These are phyloP conservation scores for Drosophila paulistorum DNA, from an alignment of 1,140 invertebrate species.

Conservation along the genomic window DNA sequence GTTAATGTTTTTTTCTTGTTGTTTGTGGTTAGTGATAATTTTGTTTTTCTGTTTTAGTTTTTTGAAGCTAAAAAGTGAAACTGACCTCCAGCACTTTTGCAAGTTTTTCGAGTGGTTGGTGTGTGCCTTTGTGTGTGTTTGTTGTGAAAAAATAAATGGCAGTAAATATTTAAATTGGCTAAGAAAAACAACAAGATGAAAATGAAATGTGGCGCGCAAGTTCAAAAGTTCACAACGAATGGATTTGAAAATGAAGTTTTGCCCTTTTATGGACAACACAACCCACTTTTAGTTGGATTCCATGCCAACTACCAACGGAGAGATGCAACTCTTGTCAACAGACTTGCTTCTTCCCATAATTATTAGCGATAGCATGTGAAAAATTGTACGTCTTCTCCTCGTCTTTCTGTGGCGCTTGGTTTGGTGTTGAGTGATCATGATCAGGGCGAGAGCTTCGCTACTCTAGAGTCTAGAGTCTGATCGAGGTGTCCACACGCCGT, in stretches of 20 bases:
- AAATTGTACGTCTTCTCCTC: neutral
- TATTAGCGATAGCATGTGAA: constrained; percentile 14
- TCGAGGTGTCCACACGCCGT: neutral
- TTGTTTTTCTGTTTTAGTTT: constrained; percentile 9
- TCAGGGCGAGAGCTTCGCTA: neutral
- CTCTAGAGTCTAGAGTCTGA: neutral
- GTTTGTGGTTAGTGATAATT: constrained; percentile 15
- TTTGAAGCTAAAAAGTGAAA: constrained; percentile 57
- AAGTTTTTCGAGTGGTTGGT: neutral
- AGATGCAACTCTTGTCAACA: constrained; percentile 1
- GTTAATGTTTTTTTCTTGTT: constrained; percentile 25
- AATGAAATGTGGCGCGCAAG: constrained; percentile 41
- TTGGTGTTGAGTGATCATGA: neutral
- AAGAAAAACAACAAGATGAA: neutral
- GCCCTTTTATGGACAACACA: neutral
- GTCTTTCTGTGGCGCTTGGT: neutral
- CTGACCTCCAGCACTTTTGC: constrained; percentile 32
- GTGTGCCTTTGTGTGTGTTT: too few species aligned
- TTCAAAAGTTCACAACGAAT: constrained; percentile 38
- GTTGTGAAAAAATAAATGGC: constrained; percentile 15
- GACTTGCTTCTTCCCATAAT: neutral
- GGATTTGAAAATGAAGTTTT: constrained; percentile 7
- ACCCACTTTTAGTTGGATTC: neutral
- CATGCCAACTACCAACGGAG: neutral
- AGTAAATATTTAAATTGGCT: constrained; percentile 16